A percentile compares a stretch with the other conserved stretches of the same genome.
phyloP scores from a whole-genome alignment of 2,113 vertebrate species.

The Hirundichthys speculiger region DNA sequence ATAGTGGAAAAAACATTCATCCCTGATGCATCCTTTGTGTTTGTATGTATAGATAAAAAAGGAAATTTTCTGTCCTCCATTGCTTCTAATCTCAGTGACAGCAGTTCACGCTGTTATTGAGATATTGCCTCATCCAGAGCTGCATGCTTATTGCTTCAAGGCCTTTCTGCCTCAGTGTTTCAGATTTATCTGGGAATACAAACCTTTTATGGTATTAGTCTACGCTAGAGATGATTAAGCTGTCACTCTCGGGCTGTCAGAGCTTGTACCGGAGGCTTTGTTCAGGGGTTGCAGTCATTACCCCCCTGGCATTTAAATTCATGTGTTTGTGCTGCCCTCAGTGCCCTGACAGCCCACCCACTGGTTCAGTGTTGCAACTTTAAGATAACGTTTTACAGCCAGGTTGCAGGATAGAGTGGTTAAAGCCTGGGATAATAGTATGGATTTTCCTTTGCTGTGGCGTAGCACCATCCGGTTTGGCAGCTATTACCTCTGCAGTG shows the following conservation, averaged over 20 bases:
- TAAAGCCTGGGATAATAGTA: slow-evolving; percentile 15
- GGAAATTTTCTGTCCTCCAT: slow-evolving; percentile 9
- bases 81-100: slow-evolving; percentile 38
- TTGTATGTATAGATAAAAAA: too few species aligned
- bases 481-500: slow-evolving; percentile 46
- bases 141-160: slow-evolving; percentile 49
- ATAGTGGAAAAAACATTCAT: too few species aligned
- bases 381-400: slow-evolving; percentile 18
- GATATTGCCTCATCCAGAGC: slow-evolving; percentile 17
- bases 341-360: background rate
- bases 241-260: slow-evolving; percentile 57
- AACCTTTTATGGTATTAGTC: slow-evolving; percentile 53
- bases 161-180: slow-evolving; percentile 41
- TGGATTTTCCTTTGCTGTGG: slow-evolving; percentile 9
- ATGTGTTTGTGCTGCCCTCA: slow-evolving; percentile 15
- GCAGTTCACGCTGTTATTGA: slow-evolving; percentile 28
- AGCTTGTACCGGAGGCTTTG: slow-evolving; percentile 29
- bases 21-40: too few species aligned
- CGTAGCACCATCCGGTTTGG: slow-evolving; percentile 10
- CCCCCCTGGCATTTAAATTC: slow-evolving; percentile 27
- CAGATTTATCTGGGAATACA: slow-evolving; percentile 37
- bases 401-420: background rate
- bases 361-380: slow-evolving; percentile 9
- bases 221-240: slow-evolving; percentile 55
- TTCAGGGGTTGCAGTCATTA: slow-evolving; percentile 28